These are phyloP conservation scores for Polia nebulosa DNA, from an alignment of 2,888 invertebrate species.

Conservation along the genomic window DNA sequence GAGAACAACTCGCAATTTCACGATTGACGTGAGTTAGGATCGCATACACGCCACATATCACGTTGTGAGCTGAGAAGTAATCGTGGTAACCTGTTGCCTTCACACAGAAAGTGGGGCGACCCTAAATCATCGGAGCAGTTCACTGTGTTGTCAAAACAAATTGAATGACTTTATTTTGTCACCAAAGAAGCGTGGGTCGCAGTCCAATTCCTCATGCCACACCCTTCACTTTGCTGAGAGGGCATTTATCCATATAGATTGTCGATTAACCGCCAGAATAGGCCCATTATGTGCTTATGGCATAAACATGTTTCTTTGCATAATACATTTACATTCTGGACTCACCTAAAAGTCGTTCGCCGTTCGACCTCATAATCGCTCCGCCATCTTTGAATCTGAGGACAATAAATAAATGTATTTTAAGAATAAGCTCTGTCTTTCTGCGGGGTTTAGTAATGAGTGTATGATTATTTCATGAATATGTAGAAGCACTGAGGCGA, in stretches of 20 bases:
- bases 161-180: conserved; percentile 78
- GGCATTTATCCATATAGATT: conserved; percentile 78
- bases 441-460: conserved; percentile 16
- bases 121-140: conserved; percentile 77
- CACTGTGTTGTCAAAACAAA: conserved; percentile 78
- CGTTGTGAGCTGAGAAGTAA: conserved; percentile 55
- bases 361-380: conserved; percentile 83
- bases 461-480: conserved; percentile 47
- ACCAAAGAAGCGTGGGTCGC: conserved; percentile 81
- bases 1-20: conserved; percentile 52
- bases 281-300: conserved; percentile 75
- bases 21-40: conserved; percentile 64
- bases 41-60: conserved; percentile 63
- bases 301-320: conserved; percentile 72
- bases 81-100: conserved; percentile 67
- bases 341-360: conserved; percentile 84
- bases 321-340: conserved; percentile 77
- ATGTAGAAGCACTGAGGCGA: conserved; percentile 8
- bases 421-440: conserved; percentile 42
- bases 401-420: conserved; percentile 73
- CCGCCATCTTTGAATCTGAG: conserved; percentile 84
- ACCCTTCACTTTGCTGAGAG: conserved; percentile 73
- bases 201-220: conserved; percentile 78
- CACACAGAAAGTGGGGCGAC: conserved; percentile 68
- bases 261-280: conserved; percentile 78